Evolutionary conservation across 2,888 invertebrate species (phyloP).

Genomic region (Chromoteleia sp.): DNA sequence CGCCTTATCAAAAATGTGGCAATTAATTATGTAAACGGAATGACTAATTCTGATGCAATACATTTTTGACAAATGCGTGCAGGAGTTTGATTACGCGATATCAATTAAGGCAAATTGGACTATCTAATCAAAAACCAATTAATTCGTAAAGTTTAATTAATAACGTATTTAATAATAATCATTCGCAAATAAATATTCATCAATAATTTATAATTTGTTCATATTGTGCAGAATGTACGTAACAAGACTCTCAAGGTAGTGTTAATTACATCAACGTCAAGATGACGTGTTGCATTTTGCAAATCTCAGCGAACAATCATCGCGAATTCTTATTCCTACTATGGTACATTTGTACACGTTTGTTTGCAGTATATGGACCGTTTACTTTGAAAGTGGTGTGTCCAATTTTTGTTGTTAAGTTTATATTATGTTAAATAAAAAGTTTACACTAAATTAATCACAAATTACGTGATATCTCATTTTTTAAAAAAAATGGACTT

Average conservation of each 20-base stretch:
- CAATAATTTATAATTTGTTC: background rate
- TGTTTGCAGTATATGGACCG: too few relatives aligned
- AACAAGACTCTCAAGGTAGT: slow-evolving; percentile 12
- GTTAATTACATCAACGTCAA: slow-evolving; percentile 6
- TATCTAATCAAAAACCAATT: too few relatives aligned
- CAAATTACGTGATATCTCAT: too few relatives aligned
- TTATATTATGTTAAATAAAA: too few relatives aligned
- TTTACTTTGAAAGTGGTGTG: too few relatives aligned
- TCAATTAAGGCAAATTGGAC: background rate
- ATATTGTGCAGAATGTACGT: background rate
- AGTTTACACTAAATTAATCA: too few relatives aligned
- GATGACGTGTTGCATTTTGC: slow-evolving; percentile 13
- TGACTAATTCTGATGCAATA: background rate
- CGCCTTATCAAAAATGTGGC: background rate
- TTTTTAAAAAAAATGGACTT: too few relatives aligned
- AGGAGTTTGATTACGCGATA: background rate
- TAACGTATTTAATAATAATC: too few relatives aligned
- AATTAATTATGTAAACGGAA: slow-evolving; percentile 3
- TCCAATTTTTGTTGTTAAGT: too few relatives aligned
- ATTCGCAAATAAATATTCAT: too few relatives aligned
- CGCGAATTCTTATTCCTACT: background rate
- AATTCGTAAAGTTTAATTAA: too few relatives aligned
- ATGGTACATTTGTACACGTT: too few relatives aligned
- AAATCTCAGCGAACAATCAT: slow-evolving; percentile 2
- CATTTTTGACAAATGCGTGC: background rate